Evolutionary conservation across 2,797 vertebrate species (phyloP), one percentile per base, ranked within the genome.

Genomic region (Clangula hyemalis): DNA sequence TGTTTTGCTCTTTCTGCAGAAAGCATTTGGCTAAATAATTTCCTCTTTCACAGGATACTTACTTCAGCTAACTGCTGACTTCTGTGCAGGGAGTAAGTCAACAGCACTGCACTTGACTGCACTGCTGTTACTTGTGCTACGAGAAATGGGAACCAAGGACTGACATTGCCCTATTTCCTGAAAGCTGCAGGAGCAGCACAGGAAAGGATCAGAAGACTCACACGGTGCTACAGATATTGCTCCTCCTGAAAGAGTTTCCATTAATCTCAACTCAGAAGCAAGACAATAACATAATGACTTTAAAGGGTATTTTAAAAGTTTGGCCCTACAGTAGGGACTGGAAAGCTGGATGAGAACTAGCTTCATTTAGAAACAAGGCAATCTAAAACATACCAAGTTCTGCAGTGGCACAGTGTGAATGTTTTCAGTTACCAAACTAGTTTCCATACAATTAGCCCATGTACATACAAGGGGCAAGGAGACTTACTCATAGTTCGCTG

Each of bases 401-500:
- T 85, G 43, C 81, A 80, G 28, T 41, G 53, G 11, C 57, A 64
- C 39, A 61, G 14, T 32, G 24, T 19, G 43, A 77, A 41, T 10
- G 6, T 32, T 41, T 79, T 62, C 39, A 58, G 51, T 27, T 85
- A 17, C 61, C 57, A 38, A 61, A 61, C 53, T 76, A 53, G 27
- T 45, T 58, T 62, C 11, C 27, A 45, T 49, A 70, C 18, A 82
- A 60, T 9, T 27, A 75, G 13, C 49, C 24, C 18, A 53, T 1
- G 11, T 10, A 81, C 5, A 5, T 0, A 47, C 58, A 71, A 68
- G 16, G 8, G 24, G 76, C 75, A 80, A 69, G 53, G 65, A 80
- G 74, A 97, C 99, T 98, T 96, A 99, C 99, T 99, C 99, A 86
- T 99, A 99, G 90, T 98, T 99, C 57, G 99, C 99, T 49, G 97